A percentile compares a stretch with the other conserved stretches of the same genome.
Conservation (phyloP, 1,140 invertebrate genomes). For the Ceratoteleas bidentatus region DNA sequence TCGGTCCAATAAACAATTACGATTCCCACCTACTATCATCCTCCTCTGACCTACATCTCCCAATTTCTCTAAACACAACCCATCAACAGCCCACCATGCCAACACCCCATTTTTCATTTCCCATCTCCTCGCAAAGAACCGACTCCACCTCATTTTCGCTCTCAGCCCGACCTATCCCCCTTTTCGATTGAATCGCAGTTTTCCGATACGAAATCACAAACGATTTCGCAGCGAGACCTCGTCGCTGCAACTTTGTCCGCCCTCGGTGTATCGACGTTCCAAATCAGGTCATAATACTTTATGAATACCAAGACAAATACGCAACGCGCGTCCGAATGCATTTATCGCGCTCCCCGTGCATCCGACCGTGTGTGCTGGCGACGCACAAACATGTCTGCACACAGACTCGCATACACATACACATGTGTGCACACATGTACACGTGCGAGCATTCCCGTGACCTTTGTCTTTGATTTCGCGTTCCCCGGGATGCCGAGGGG, state of each 20-base stretch:
- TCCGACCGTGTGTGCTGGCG: constrained; percentile 1
- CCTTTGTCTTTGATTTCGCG: not conserved
- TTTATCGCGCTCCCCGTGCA: constrained; percentile 5
- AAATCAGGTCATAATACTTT: constrained; percentile 23
- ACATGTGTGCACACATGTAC: too few relatives aligned
- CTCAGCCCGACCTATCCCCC: not conserved
- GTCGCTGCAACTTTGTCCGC: not conserved
- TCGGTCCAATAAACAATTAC: too few relatives aligned
- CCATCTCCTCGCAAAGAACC: not conserved
- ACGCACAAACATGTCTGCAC: constrained; percentile 10
- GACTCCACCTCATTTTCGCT: too few relatives aligned
- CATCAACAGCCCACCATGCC: too few relatives aligned
- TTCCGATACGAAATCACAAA: not conserved
- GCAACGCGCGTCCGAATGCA: not conserved
- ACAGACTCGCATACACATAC: not conserved
- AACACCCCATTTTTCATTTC: too few relatives aligned
- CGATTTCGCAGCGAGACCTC: too few relatives aligned
- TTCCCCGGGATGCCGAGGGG: not conserved
- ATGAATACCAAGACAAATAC: constrained; percentile 4
- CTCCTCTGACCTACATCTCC: too few relatives aligned
- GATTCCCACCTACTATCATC: too few relatives aligned
- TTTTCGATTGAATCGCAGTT: not conserved
- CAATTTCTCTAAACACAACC: too few relatives aligned
- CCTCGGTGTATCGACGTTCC: not conserved
- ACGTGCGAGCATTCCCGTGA: too few relatives aligned